phyloP scores from a whole-genome alignment of 2,113 vertebrate genomes.

The Hylia prasina region DNA sequence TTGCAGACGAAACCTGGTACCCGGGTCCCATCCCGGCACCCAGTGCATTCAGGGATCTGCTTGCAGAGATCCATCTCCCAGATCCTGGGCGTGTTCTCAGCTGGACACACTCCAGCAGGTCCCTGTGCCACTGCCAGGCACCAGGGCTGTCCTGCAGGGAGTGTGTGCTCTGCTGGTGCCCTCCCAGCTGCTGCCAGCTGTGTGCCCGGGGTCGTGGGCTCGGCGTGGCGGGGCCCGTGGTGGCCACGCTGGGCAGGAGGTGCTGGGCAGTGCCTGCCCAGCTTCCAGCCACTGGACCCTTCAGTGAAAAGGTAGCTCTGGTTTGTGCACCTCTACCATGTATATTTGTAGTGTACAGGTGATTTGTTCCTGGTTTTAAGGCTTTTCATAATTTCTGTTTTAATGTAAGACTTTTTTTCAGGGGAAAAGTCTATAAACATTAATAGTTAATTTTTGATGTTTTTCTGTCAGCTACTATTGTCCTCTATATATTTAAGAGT shows the following conservation, averaged over 20 bases:
- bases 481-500: constrained; percentile 81
- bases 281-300: neutral
- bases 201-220: neutral
- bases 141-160: neutral
- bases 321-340: constrained; percentile 54
- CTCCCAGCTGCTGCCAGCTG: neutral
- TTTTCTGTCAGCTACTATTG: constrained; percentile 71
- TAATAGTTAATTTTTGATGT: constrained; percentile 76
- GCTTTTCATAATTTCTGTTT: constrained; percentile 69
- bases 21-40: neutral
- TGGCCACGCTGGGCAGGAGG: neutral
- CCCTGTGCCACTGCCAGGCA: fast-evolving
- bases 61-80: neutral
- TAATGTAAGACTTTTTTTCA: constrained; percentile 63
- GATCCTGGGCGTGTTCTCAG: neutral
- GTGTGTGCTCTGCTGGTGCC: neutral
- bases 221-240: fast-evolving
- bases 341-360: constrained; percentile 68
- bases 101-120: neutral
- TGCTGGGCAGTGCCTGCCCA: neutral
- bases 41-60: neutral
- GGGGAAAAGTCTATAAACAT: constrained; percentile 69
- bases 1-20: neutral
- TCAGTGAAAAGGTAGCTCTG: neutral
- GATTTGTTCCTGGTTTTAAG: constrained; percentile 69